Conservation (phyloP, 2,888 invertebrate species). For the Isotomurus palustris region DNA sequence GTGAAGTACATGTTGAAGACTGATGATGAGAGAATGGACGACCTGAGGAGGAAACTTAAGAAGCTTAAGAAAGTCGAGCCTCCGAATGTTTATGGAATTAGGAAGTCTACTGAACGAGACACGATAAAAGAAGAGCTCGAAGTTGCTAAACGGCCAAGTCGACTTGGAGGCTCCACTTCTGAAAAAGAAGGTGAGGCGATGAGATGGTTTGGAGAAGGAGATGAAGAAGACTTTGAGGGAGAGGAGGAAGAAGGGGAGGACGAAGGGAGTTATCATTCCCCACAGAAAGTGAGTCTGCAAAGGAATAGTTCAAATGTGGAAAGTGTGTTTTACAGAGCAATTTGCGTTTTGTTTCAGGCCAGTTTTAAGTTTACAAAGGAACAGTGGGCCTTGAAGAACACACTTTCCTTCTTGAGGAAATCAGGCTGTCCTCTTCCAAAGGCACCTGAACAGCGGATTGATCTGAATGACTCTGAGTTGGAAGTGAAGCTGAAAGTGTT, state of each 20-base stretch:
- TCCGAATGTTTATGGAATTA: neutral
- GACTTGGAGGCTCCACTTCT: too few relatives aligned
- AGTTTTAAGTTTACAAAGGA: slow-evolving; percentile 9
- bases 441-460: neutral
- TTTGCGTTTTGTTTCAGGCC: too few relatives aligned
- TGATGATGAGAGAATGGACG: neutral
- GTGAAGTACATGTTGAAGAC: neutral
- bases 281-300: too few relatives aligned
- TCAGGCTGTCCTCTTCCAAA: slow-evolving; percentile 1
- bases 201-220: neutral
- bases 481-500: neutral
- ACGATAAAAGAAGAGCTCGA: too few relatives aligned
- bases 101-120: too few relatives aligned
- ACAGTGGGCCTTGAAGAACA: slow-evolving; percentile 25
- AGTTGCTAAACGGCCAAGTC: neutral
- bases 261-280: too few relatives aligned
- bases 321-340: too few relatives aligned
- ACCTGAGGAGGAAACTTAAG: neutral
- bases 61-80: neutral
- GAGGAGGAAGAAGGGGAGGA: too few relatives aligned
- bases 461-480: neutral
- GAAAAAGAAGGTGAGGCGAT: too few relatives aligned
- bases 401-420: slow-evolving; percentile 12
- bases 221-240: neutral
- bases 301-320: too few relatives aligned